Evolutionary conservation across 1,140 invertebrate species (phyloP), one percentile per base, ranked within the genome.

Genomic region (Drosophila ercepeae): DNA sequence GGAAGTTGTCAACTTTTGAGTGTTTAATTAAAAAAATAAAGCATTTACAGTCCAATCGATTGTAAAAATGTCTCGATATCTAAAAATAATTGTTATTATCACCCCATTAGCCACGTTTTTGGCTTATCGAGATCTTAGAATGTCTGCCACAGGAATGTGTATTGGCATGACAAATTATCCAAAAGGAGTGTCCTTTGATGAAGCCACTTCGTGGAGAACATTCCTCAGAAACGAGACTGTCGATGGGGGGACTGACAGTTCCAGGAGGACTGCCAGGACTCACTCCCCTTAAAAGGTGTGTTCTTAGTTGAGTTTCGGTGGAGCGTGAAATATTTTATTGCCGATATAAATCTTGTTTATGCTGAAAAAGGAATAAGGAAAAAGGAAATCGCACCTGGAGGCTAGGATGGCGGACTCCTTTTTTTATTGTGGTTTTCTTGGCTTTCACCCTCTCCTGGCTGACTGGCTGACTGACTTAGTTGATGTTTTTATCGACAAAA

Each of bases 301-400:
- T 45, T 61, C 52, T 45, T 73, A 63, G 63, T 52, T 64, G 64
- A 52, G 73, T 64, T 59, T 63, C 60, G 71, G 34, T 75, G 57
- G 58, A 69, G 76, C 76, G 73, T 75, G 53, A 75, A 79, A 75
- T 70, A 79, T 79, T 79, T 79, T 81, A 79, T 79, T 79, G 65
- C 76, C 71, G 70, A 75, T 81, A 79, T 79, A 79, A 79, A 79
- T 79, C 76, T 75, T 75, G 59, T 79, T 79, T 79, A 78, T 79
- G 75, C 54, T 39, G 19, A 18, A 44, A 59, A 41, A 34, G 48
- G 58, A 32, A 27, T 11, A 19, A 51, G 44, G 29, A 11, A 14
- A 58, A 49, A 42, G 41, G 41, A 36, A 51, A 72, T 51, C 16
- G 36, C 59, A 27, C 48, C 49, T 55, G 52, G n/a, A 16, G 46